These are phyloP conservation scores for Amblyraja radiata DNA, from an alignment of 2,797 vertebrate species.

Conservation along the genomic window DNA sequence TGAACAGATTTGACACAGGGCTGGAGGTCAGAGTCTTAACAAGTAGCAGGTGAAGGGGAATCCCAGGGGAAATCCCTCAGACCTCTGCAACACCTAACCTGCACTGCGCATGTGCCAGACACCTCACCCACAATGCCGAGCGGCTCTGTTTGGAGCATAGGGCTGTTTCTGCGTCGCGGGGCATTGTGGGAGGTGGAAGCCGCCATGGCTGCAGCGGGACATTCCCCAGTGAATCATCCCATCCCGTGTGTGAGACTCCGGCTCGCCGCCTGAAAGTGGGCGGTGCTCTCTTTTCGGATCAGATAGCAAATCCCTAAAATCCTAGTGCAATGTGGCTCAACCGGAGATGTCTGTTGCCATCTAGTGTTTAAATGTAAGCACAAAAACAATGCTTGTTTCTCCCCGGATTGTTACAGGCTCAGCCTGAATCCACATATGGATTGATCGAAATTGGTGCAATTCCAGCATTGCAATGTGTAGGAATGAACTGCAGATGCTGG, in stretches of 20 bases:
- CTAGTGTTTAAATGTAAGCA: background rate
- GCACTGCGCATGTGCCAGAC: background rate
- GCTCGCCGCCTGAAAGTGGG: background rate
- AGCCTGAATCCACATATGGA: background rate
- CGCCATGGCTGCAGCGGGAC: background rate
- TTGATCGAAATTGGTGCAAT: background rate
- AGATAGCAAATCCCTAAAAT: no score
- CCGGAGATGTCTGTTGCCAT: background rate
- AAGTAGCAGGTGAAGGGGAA: no score
- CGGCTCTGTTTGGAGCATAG: background rate
- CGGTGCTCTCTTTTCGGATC: background rate
- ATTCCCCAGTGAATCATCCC: background rate
- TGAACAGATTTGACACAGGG: background rate
- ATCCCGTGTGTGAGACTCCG: background rate
- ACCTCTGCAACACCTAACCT: no score
- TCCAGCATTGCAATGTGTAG: no score
- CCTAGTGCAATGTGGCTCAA: background rate
- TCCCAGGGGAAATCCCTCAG: no score
- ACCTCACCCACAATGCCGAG: background rate
- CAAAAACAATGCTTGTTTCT: background rate
- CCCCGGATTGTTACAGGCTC: background rate
- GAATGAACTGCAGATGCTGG: no score
- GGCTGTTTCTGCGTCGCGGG: background rate
- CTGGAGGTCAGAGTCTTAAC: no score
- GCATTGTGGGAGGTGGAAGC: background rate